Percentiles rank a stretch among this genome's conserved stretches.
phyloP scores from a whole-genome alignment of 2,888 invertebrate genomes.

The Hirudinaria manillensis region DNA sequence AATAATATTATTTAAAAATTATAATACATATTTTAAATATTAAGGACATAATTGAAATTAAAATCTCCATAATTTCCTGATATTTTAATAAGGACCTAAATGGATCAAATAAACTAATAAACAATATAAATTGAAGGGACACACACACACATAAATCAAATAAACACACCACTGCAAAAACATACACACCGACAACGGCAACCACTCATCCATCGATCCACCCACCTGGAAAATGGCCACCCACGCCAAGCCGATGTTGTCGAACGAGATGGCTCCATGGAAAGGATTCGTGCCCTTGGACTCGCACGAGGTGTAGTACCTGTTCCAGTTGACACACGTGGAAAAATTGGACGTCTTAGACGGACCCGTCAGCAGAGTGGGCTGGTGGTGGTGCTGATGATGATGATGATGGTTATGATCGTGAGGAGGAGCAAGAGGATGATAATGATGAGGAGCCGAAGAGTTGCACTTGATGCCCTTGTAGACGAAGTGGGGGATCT shows the following conservation, averaged over 20 bases:
- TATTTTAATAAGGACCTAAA: too few species aligned
- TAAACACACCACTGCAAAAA: too few species aligned
- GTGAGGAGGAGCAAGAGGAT: too few species aligned
- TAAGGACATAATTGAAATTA: background rate
- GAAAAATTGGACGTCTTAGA: conserved; percentile 55
- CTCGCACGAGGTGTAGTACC: conserved; percentile 90
- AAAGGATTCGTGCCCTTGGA: conserved; percentile 92
- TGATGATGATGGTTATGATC: background rate
- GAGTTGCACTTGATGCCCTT: conserved; percentile 73
- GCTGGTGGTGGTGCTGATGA: background rate
- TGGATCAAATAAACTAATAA: background rate
- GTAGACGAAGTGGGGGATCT: conserved; percentile 59
- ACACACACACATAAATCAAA: too few species aligned
- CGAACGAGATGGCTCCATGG: conserved; percentile 97
- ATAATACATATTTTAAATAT: background rate
- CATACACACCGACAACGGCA: too few species aligned
- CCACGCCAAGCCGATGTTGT: conserved; percentile 99
- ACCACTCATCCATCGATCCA: too few species aligned
- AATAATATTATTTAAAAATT: background rate
- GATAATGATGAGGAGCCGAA: conserved; percentile 58
- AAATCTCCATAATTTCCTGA: too few species aligned
- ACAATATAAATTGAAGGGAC: too few species aligned
- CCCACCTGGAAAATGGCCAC: conserved; percentile 94
- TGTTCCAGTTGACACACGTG: conserved; percentile 95
- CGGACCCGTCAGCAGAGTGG: conserved; percentile 52